Conservation (phyloP, 2,888 invertebrate genomes). For the Aphidius colemani region DNA sequence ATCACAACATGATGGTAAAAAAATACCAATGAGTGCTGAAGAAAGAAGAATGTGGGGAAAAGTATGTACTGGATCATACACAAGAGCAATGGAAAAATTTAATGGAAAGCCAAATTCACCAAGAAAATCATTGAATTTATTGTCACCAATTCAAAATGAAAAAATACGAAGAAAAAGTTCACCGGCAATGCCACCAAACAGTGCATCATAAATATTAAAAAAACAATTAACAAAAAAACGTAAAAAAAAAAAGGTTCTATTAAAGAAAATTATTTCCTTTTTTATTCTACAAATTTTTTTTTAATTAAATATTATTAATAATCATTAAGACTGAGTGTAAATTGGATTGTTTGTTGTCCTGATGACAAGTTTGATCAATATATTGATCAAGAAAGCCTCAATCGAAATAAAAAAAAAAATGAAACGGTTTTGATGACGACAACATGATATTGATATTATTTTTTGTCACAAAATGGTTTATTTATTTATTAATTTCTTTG, state of each 20-base stretch:
- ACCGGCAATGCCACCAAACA: slow-evolving; percentile 50
- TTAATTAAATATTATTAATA: slow-evolving; percentile 22
- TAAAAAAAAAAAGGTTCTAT: too few species aligned
- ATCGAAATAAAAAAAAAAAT: too few species aligned
- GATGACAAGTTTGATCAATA: slow-evolving; percentile 1
- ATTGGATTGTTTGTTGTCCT: neutral
- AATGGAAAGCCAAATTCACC: slow-evolving; percentile 43
- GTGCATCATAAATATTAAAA: slow-evolving; percentile 39
- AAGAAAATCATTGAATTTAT: slow-evolving; percentile 37
- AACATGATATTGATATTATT: too few species aligned
- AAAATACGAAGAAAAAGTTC: slow-evolving; percentile 56
- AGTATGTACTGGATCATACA: slow-evolving; percentile 60
- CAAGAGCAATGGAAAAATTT: slow-evolving; percentile 60
- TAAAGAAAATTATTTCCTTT: neutral
- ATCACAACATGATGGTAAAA: slow-evolving; percentile 28
- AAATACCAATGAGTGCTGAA: slow-evolving; percentile 38
- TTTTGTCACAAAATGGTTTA: too few species aligned
- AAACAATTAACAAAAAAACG: slow-evolving; percentile 4
- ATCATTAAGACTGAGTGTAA: slow-evolving; percentile 36
- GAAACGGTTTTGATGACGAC: too few species aligned
- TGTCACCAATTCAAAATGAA: slow-evolving; percentile 37
- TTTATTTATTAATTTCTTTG: too few species aligned
- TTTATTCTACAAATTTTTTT: neutral
- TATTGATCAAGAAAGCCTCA: too few species aligned
- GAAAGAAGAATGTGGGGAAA: slow-evolving; percentile 55